Evolutionary conservation across 2,113 vertebrate genomes (phyloP).

Genomic region (Neolamprologus falcicula): DNA sequence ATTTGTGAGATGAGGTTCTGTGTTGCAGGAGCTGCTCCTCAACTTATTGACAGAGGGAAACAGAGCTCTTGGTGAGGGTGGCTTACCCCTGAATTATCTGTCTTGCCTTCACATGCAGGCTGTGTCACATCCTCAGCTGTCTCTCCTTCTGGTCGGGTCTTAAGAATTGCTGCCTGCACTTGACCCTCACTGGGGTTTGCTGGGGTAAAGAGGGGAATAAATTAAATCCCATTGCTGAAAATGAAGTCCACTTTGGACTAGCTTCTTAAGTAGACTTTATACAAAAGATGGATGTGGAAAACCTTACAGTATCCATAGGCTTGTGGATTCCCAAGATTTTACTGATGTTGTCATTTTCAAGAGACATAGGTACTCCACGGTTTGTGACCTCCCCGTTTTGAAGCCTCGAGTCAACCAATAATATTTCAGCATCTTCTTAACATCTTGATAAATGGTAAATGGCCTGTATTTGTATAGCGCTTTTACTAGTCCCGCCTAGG

Average conservation of each 20-base stretch:
- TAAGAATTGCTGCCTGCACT: neutral
- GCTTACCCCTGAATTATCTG: neutral
- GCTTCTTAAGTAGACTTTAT: rapidly evolving
- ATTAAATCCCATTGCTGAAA: constrained; percentile 9
- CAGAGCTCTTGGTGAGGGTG: neutral
- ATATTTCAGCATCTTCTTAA: neutral
- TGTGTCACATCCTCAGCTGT: neutral
- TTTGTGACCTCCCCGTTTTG: rapidly evolving
- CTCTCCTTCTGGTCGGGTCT: neutral
- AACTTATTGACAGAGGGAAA: neutral
- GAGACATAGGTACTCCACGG: rapidly evolving
- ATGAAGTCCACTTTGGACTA: neutral
- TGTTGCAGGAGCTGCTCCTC: neutral
- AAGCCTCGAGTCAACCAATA: neutral
- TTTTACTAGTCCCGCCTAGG: too few relatives aligned
- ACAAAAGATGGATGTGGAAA: neutral
- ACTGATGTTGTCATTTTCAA: neutral
- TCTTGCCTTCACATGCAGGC: neutral
- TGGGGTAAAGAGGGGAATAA: neutral
- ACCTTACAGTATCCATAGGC: neutral
- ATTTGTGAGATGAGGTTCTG: neutral
- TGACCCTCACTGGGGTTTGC: neutral
- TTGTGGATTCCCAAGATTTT: neutral
- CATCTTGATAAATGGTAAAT: neutral
- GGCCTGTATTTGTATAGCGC: too few relatives aligned